Evolutionary conservation across 2,888 invertebrate species (phyloP).

Genomic region (Harpagoxenus sublaevis): DNA sequence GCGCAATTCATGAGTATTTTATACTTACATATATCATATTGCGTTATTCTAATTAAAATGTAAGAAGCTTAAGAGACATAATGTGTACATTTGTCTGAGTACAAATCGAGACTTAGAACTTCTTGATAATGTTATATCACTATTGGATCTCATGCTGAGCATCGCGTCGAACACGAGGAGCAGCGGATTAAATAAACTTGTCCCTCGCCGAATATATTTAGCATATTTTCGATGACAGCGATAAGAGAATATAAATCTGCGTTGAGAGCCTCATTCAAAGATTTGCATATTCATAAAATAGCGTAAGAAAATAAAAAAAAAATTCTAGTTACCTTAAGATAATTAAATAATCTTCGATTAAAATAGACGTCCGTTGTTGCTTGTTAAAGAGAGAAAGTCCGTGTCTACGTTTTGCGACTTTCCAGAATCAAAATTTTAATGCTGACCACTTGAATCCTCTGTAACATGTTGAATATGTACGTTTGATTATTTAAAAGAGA

Average conservation of each 20-base stretch:
- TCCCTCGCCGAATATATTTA: slow-evolving; percentile 21
- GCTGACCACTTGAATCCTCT: not conserved
- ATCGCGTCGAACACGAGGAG: slow-evolving; percentile 4
- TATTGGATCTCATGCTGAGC: slow-evolving; percentile 20
- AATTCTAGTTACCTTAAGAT: slow-evolving; percentile 3
- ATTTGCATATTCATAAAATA: slow-evolving; percentile 40
- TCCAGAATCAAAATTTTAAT: slow-evolving; percentile 31
- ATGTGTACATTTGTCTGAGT: not conserved
- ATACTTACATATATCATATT: not conserved
- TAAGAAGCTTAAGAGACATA: not conserved
- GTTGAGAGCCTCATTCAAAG: not conserved
- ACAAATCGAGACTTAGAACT: slow-evolving; percentile 8
- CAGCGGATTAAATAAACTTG: slow-evolving; percentile 43
- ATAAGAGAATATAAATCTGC: slow-evolving; percentile 39
- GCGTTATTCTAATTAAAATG: slow-evolving; percentile 7
- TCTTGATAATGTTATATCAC: slow-evolving; percentile 18
- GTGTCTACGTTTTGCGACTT: slow-evolving; percentile 17
- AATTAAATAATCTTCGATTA: slow-evolving; percentile 12
- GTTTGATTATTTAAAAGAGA: slow-evolving; percentile 6
- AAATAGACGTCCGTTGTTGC: not conserved
- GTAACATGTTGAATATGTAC: not conserved
- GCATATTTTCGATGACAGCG: slow-evolving; percentile 45
- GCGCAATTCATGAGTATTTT: slow-evolving; percentile 2
- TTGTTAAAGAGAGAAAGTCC: slow-evolving; percentile 22
- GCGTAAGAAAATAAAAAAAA: slow-evolving; percentile 20